Conservation (phyloP, 1,140 invertebrate genomes). For the Aethina tumida region DNA sequence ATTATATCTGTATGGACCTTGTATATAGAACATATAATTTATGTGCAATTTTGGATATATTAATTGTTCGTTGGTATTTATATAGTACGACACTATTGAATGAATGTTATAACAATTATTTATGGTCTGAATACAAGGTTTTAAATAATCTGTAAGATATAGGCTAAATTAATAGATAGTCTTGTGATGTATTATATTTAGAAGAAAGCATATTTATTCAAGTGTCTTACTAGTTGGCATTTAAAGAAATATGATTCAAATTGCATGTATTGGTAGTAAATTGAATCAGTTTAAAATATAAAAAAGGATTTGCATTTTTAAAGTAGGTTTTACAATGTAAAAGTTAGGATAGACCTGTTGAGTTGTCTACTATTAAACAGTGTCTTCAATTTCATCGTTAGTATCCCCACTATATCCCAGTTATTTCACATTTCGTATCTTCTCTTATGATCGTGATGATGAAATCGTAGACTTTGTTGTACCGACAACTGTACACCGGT, state of each 20-base stretch:
- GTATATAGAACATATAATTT: slow-evolving; percentile 8
- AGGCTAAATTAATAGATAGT: slow-evolving; percentile 24
- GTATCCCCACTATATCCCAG: too few relatives aligned
- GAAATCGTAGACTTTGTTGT: too few relatives aligned
- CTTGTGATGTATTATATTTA: slow-evolving; percentile 28
- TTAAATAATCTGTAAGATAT: slow-evolving; percentile 21
- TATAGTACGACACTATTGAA: too few relatives aligned
- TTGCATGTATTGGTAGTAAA: slow-evolving; percentile 29
- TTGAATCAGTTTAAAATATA: slow-evolving; percentile 21
- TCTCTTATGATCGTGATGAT: too few relatives aligned
- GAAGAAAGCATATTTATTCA: slow-evolving; percentile 18
- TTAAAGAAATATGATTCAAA: slow-evolving; percentile 22
- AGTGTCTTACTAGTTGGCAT: slow-evolving; percentile 34
- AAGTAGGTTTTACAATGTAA: slow-evolving; percentile 31
- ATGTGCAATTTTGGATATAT: slow-evolving; percentile 4
- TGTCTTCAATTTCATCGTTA: too few relatives aligned
- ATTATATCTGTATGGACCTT: not conserved
- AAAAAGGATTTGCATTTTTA: slow-evolving; percentile 30
- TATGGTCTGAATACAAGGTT: too few relatives aligned
- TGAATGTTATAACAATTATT: too few relatives aligned
- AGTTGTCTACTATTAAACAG: too few relatives aligned
- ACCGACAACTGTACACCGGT: too few relatives aligned
- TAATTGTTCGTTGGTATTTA: slow-evolving; percentile 2
- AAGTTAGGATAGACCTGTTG: slow-evolving; percentile 23
- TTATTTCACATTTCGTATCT: too few relatives aligned